A percentile compares a stretch with the other conserved stretches of the same genome.
phyloP scores from a whole-genome alignment of 1,140 invertebrate genomes.

The Hetaerina americana region DNA sequence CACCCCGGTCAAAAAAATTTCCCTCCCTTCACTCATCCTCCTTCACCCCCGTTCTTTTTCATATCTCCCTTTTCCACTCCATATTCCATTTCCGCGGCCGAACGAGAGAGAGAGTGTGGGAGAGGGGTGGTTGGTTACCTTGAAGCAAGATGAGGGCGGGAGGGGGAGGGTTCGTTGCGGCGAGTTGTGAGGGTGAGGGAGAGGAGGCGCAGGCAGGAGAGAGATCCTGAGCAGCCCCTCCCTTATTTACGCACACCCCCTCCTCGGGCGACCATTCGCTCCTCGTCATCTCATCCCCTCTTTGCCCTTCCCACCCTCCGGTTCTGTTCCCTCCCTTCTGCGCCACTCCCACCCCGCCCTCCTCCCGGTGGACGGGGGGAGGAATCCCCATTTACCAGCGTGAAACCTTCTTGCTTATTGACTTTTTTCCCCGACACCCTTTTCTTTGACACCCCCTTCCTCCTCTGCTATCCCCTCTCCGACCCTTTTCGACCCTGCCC shows the following conservation, averaged over 20 bases:
- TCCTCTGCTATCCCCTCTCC: neutral
- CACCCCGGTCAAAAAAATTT: too few species aligned
- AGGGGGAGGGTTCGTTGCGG: too few species aligned
- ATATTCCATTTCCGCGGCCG: neutral
- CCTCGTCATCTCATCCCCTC: neutral
- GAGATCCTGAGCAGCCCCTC: too few species aligned
- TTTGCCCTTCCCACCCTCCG: neutral
- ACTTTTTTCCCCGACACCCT: neutral
- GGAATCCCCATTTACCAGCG: neutral
- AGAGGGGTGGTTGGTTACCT: neutral
- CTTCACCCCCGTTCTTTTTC: neutral
- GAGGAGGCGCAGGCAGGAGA: too few species aligned
- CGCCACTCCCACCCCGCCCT: neutral
- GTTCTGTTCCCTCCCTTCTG: neutral
- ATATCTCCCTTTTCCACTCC: neutral
- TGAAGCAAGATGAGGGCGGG: too few species aligned
- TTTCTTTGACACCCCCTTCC: neutral
- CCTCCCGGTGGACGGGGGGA: neutral
- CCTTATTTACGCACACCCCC: neutral
- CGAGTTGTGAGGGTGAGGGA: too few species aligned
- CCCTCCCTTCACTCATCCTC: neutral
- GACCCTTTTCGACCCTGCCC: neutral
- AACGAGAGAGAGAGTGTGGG: neutral
- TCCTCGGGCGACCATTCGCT: too few species aligned
- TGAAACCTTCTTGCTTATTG: neutral